phyloP scores from a whole-genome alignment of 2,797 vertebrate genomes.

The Aldrovandia affinis region DNA sequence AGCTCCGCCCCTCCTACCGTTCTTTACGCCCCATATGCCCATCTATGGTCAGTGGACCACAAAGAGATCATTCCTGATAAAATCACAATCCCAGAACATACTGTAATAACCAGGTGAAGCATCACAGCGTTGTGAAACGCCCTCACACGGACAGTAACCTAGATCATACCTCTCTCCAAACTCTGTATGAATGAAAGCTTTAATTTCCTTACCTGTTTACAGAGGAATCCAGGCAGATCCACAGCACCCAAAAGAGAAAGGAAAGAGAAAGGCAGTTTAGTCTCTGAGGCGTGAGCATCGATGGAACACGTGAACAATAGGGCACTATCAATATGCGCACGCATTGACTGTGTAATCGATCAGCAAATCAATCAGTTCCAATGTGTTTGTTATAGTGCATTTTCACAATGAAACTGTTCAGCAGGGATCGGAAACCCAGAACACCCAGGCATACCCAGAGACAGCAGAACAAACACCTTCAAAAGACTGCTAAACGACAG shows the following conservation, averaged over 20 bases:
- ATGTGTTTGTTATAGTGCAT: neutral
- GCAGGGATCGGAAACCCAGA: neutral
- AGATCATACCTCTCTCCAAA: neutral
- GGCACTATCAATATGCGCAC: neutral
- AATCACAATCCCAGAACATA: neutral
- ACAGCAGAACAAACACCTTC: no score
- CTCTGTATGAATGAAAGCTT: neutral
- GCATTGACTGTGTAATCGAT: neutral
- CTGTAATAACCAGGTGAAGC: neutral
- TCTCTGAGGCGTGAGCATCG: neutral
- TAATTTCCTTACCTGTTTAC: slow-evolving; percentile 16
- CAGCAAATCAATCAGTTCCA: neutral
- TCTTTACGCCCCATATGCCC: neutral
- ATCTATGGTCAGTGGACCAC: neutral
- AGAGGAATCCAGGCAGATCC: neutral
- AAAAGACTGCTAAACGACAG: no score
- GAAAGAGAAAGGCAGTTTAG: slow-evolving; percentile 14
- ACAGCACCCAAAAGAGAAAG: neutral
- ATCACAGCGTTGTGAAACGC: neutral
- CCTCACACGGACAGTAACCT: neutral
- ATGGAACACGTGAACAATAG: neutral
- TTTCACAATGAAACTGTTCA: neutral
- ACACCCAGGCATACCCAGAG: neutral
- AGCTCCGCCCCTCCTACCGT: neutral
- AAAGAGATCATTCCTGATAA: neutral